Conservation (phyloP, 2,888 invertebrate species). For the Bursaphelenchus okinawaensis region DNA sequence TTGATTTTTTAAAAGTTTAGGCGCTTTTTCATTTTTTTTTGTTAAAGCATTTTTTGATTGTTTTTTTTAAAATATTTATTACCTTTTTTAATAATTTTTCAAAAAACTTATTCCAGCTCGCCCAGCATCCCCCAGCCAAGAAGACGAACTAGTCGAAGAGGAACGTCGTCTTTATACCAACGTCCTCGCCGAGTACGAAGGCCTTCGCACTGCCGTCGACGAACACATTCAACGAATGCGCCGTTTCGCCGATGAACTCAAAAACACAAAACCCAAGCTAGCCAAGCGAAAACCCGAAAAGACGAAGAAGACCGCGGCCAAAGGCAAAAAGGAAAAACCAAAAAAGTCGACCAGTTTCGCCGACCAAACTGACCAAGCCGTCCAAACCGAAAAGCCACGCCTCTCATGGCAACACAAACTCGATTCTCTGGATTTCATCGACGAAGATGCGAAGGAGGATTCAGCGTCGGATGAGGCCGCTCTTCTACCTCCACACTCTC, state of each 20-base stretch:
- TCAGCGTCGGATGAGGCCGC: not conserved
- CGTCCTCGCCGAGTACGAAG: slow-evolving; percentile 36
- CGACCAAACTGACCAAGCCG: slow-evolving; percentile 30
- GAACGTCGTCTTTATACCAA: slow-evolving; percentile 45
- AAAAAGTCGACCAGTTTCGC: not conserved
- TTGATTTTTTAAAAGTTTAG: not conserved
- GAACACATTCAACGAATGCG: slow-evolving; percentile 38
- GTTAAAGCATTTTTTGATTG: too few species aligned
- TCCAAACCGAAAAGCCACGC: not conserved
- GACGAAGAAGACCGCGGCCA: not conserved
- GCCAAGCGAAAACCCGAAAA: not conserved
- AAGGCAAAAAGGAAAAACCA: too few species aligned
- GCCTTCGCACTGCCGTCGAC: slow-evolving; percentile 34
- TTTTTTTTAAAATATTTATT: too few species aligned
- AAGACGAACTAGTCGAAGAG: slow-evolving; percentile 38
- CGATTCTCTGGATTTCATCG: slow-evolving; percentile 17
- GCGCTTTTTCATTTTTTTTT: slow-evolving; percentile 6
- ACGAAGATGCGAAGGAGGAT: slow-evolving; percentile 62
- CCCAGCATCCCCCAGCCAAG: not conserved
- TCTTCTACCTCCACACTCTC: not conserved
- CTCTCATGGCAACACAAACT: slow-evolving; percentile 14
- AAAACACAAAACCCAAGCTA: slow-evolving; percentile 17
- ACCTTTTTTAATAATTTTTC: slow-evolving; percentile 9
- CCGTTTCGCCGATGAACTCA: slow-evolving; percentile 36
- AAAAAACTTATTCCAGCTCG: not conserved